Evolutionary conservation across 2,113 vertebrate species (phyloP).

Genomic region (Colistium nudipinnis): DNA sequence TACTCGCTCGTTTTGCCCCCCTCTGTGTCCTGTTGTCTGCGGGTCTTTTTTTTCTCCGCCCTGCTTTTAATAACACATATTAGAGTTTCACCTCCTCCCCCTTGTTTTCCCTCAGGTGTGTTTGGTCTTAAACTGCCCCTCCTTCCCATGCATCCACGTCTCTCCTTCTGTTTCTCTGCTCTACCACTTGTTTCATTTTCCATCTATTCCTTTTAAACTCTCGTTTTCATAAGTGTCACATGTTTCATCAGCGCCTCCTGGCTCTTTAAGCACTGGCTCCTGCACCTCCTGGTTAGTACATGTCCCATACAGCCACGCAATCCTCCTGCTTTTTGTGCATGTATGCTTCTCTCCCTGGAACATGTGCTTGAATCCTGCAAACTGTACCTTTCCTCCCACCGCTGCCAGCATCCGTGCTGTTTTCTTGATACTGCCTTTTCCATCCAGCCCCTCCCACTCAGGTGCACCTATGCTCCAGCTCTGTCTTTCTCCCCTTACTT

Average conservation of each 20-base stretch:
- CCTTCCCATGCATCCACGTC: background rate
- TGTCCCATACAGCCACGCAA: constrained; percentile 16
- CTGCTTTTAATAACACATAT: constrained; percentile 63
- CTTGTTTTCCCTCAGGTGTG: constrained; percentile 57
- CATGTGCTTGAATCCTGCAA: constrained; percentile 39
- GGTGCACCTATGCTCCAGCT: constrained; percentile 53
- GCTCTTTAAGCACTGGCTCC: constrained; percentile 66
- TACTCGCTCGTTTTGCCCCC: constrained; percentile 20
- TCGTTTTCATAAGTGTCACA: constrained; percentile 62
- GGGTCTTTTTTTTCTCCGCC: constrained; percentile 22
- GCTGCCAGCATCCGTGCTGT: constrained; percentile 48
- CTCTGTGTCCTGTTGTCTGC: constrained; percentile 37
- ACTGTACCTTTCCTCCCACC: constrained; percentile 41
- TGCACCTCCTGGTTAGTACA: constrained; percentile 41
- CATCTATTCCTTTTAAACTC: constrained; percentile 44
- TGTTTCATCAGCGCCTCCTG: constrained; percentile 61
- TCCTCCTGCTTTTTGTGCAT: constrained; percentile 8
- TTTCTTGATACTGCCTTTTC: constrained; percentile 56
- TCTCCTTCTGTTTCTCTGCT: constrained; percentile 17
- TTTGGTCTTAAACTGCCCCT: constrained; percentile 40
- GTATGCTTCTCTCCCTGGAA: constrained; percentile 40
- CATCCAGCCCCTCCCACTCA: constrained; percentile 39
- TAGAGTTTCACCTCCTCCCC: constrained; percentile 60
- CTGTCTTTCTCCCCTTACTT: constrained; percentile 55
- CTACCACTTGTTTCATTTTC: constrained; percentile 33